These are phyloP conservation scores for Pagrus major DNA, from an alignment of 2,113 vertebrate genomes.

Conservation along the genomic window DNA sequence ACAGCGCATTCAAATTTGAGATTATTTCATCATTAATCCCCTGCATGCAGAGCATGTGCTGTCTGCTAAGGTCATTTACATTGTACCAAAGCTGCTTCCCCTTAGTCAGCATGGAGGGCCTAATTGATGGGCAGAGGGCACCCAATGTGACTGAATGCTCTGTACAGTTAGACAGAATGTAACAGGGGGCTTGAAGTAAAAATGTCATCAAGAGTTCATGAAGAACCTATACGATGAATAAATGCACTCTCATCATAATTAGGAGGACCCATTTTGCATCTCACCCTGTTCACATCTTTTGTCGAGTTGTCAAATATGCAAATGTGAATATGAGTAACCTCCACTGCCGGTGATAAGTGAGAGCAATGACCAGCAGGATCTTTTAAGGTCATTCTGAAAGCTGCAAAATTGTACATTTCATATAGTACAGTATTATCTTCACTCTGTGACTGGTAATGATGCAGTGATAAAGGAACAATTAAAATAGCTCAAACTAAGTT, in stretches of 20 bases:
- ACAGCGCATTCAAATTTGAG: neutral
- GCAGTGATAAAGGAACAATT: neutral
- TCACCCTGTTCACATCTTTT: slow-evolving; percentile 34
- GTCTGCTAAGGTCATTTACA: slow-evolving; percentile 27
- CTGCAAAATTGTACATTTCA: neutral
- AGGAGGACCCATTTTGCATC: slow-evolving; percentile 19
- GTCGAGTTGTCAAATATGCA: slow-evolving; percentile 59
- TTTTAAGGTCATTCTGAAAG: slow-evolving; percentile 16
- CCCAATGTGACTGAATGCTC: slow-evolving; percentile 42
- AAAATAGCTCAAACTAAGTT: neutral
- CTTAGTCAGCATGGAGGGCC: slow-evolving; percentile 54
- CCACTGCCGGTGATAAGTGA: slow-evolving; percentile 1
- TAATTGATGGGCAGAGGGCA: slow-evolving; percentile 56
- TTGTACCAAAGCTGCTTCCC: slow-evolving; percentile 11
- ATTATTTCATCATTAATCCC: neutral
- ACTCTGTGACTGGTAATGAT: neutral
- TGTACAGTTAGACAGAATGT: slow-evolving; percentile 26
- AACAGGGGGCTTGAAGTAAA: slow-evolving; percentile 23
- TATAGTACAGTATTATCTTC: neutral
- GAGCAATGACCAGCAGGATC: slow-evolving; percentile 3
- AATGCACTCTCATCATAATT: slow-evolving; percentile 34
- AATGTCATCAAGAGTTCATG: slow-evolving; percentile 31
- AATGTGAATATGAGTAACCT: slow-evolving; percentile 24
- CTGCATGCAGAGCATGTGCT: slow-evolving; percentile 23
- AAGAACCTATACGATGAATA: slow-evolving; percentile 16